These are phyloP conservation scores for Sesia apiformis DNA, from an alignment of 2,888 invertebrate species.

Conservation along the genomic window DNA sequence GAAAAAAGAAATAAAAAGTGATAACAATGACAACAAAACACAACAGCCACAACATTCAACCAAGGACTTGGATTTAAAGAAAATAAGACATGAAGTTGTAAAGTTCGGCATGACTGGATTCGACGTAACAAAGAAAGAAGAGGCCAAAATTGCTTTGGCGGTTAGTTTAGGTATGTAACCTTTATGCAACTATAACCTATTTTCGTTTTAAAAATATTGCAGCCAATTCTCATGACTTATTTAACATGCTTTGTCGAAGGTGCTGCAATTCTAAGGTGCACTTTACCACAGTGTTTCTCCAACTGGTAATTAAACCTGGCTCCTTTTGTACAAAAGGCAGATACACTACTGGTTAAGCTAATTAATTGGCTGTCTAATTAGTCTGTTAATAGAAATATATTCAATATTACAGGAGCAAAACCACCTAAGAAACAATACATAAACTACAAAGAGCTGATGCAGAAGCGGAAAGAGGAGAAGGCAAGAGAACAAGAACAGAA, in stretches of 20 bases:
- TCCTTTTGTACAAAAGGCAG: no score
- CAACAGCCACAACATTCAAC: conserved; percentile 16
- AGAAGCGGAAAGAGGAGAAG: conserved; percentile 75
- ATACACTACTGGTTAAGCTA: no score
- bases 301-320: no score
- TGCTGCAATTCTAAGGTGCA: neutral
- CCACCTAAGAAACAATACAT: conserved; percentile 79
- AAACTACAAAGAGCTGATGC: conserved; percentile 83
- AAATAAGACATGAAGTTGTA: conserved; percentile 85
- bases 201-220: no score
- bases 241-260: neutral
- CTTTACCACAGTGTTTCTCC: no score
- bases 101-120: conserved; percentile 89
- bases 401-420: conserved; percentile 77
- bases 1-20: conserved; percentile 21
- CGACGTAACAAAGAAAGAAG: conserved; percentile 79
- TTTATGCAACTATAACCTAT: neutral
- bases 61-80: conserved; percentile 81
- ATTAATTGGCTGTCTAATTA: no score
- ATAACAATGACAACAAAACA: conserved; percentile 15
- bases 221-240: no score
- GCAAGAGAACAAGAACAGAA: conserved; percentile 56
- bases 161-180: conserved; percentile 79
- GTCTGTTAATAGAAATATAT: no score
- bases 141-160: conserved; percentile 85